Evolutionary conservation across 2,113 vertebrate species (phyloP).

Genomic region (Monarcha castaneiventris): DNA sequence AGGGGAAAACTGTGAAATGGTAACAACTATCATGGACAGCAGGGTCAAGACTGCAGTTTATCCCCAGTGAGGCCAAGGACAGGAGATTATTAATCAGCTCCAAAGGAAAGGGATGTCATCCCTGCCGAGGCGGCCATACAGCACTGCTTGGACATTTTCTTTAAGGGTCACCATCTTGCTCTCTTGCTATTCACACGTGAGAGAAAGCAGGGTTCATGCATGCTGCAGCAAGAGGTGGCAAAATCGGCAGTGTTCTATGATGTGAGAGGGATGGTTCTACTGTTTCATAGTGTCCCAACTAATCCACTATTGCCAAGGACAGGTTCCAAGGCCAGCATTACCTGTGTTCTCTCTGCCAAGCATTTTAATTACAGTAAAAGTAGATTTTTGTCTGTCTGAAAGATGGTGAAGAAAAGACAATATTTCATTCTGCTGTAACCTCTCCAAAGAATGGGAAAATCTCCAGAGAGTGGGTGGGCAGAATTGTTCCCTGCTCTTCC

Average conservation of each 20-base stretch:
- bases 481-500: neutral
- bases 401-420: neutral
- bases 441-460: neutral
- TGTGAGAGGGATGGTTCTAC: neutral
- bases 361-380: neutral
- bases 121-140: neutral
- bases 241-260: neutral
- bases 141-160: neutral
- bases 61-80: neutral
- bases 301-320: neutral
- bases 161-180: neutral
- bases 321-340: neutral
- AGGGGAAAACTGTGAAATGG: neutral
- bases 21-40: neutral
- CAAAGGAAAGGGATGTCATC: neutral
- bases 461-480: neutral
- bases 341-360: neutral
- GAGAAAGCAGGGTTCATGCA: neutral
- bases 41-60: neutral
- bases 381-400: neutral
- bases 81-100: neutral
- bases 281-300: neutral
- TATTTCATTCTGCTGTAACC: neutral
- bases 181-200: rapidly evolving
- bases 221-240: neutral